Evolutionary conservation across 2,888 invertebrate species (phyloP), one percentile per base, ranked within the genome.

Genomic region (Parnassius smintheus): DNA sequence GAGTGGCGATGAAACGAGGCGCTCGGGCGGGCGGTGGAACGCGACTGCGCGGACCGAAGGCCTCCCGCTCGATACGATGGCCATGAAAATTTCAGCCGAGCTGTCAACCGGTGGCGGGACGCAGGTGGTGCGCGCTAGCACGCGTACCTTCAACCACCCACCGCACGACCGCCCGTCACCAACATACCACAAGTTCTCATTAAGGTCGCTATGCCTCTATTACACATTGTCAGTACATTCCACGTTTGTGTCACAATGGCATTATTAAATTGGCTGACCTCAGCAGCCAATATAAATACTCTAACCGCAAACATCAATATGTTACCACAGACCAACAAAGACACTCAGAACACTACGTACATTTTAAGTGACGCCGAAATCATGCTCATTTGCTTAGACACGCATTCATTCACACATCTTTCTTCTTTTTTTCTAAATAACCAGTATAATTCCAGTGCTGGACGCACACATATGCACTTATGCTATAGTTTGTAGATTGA

Each of bases 61-160:
- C 68, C 77, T 75, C 73, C 81, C 86, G 88, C 86, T 88, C 91
- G 84, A 91, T 91, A 91, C 85, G 73, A 77, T 88, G 91, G 86
- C 91, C 91, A 91, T 91, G 91, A 91, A 91, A 91, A 78, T 87
- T 91, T 91, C 87, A 91, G 81, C 83, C 83, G 77, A 82, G 73
- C 88, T 91, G 91, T 90, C 91, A 91, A 88, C 86, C 85, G 83
- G 87, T 88, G 88, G 85, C 80, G 76, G 85, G 82, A 84, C 85
- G 86, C 85, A 87, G 83, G 82, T 83, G 52, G 66, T 61, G 61
- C 52, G 66, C 63, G 59, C 69, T 67, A 75, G 77, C 75, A 76
- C 80, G 75, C 76, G 73, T 70, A 66, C 69, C 73, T 72, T 67
- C 65, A 61, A 61, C 54, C 52, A 58, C 67, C 62, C 61, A 65